Base-by-base conservation (phyloP, 1,140 invertebrate genomes). In the Catajapyx aquilonaris region DNA sequence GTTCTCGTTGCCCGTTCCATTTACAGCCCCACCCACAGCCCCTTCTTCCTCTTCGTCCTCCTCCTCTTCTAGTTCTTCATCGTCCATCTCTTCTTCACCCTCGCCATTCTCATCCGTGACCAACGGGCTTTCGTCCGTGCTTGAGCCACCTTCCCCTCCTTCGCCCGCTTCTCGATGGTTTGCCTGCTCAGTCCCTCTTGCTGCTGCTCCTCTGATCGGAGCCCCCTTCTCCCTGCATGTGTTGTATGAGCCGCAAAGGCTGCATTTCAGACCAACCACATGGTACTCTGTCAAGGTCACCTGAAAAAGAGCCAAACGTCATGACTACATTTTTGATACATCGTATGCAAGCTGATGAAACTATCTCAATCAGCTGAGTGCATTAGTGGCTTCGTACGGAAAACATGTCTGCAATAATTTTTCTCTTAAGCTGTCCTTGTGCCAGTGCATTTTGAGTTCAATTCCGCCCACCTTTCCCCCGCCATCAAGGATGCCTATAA, bases 161-260 rank as follows among this genome's bases (percentile, higher is more conserved):
- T n/a, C n/a, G n/a, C n/a, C n/a, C n/a, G n/a, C n/a, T n/a, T n/a
- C n/a, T n/a, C n/a, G n/a, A n/a, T n/a, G n/a, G n/a, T n/a, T n/a
- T n/a, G n/a, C n/a, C n/a, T n/a, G n/a, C n/a, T n/a, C n/a, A n/a
- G n/a, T n/a, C n/a, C n/a, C n/a, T n/a, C n/a, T n/a, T n/a, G n/a
- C n/a, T n/a, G n/a, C 13, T 28, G 23, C 23, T 28, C 7, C 7
- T 28, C 7, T 28, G 7, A 28, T 13, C 13, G 28, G 38, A 32
- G 37, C 38, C 21, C 42, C 44, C 31, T 39, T 44, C n/a, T 71
- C 69, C 48, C 76, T 68, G 47, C 76, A 80, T 2, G 83, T 86
- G 51, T 87, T 87, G 49, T 86, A 87, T 4, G 77, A 81, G 2
- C 80, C 81, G 51, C 83, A 87, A 46, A 73, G 64, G 23, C 64